Evolutionary conservation across 1,140 invertebrate genomes (phyloP).

Genomic region (Reticulitermes speratus): DNA sequence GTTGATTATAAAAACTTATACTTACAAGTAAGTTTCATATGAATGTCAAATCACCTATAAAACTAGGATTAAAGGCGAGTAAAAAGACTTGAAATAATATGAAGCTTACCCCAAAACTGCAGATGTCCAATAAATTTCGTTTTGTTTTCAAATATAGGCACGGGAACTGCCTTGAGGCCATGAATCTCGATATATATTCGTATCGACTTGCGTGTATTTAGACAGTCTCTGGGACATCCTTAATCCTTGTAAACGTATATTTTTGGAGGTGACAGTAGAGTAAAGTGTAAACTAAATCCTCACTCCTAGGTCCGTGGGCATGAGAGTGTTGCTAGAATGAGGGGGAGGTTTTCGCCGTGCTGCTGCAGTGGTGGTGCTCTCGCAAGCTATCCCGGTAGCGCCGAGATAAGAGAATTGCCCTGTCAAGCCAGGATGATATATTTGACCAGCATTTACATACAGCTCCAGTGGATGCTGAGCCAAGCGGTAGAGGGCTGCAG

Average conservation of each 20-base stretch:
- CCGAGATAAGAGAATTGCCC: slow-evolving; percentile 81
- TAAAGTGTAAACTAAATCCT: slow-evolving; percentile 32
- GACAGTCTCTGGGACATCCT: slow-evolving; percentile 1
- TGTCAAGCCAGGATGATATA: slow-evolving; percentile 83
- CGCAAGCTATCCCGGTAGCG: slow-evolving; percentile 36
- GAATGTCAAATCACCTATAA: not conserved
- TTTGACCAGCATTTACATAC: slow-evolving; percentile 81
- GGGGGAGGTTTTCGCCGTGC: slow-evolving; percentile 23
- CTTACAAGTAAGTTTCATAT: no score
- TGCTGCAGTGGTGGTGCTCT: slow-evolving; percentile 21
- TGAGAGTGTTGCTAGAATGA: not conserved
- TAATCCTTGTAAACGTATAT: slow-evolving; percentile 23
- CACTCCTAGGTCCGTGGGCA: slow-evolving; percentile 20
- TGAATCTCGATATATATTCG: not conserved
- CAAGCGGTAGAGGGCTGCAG: slow-evolving; percentile 18
- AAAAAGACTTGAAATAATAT: not conserved
- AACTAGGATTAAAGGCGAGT: not conserved
- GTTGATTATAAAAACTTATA: no score
- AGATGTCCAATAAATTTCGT: not conserved
- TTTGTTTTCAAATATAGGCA: not conserved
- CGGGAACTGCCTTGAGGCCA: not conserved
- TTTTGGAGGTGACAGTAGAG: slow-evolving; percentile 18
- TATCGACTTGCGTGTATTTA: not conserved
- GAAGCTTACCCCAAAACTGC: slow-evolving; percentile 2
- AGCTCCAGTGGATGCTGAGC: slow-evolving; percentile 45